Conservation (phyloP, 2,113 vertebrate species). For the Pitta sordida region DNA sequence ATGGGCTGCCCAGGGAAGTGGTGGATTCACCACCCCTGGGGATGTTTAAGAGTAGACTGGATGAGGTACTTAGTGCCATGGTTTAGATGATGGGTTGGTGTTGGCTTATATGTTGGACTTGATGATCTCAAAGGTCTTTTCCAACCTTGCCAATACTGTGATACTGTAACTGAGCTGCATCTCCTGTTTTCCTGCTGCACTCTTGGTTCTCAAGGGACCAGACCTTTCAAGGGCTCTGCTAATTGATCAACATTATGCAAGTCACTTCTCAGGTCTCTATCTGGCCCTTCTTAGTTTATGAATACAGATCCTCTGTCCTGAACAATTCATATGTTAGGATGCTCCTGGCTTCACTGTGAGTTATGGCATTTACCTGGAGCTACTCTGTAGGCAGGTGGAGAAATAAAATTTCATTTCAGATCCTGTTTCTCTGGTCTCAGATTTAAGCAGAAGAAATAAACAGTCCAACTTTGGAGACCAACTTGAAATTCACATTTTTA, state of each 20-base stretch:
- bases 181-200: not conserved
- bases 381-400: not conserved
- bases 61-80: no score
- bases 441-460: not conserved
- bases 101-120: no score
- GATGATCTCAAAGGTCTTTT: no score
- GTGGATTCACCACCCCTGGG: no score
- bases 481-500: not conserved
- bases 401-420: not conserved
- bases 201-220: not conserved
- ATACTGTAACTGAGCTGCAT: not conserved
- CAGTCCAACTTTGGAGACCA: not conserved
- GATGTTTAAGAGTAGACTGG: no score
- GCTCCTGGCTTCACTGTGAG: not conserved
- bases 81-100: no score
- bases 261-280: not conserved
- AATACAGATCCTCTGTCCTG: not conserved
- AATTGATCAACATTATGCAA: not conserved
- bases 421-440: not conserved
- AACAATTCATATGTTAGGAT: not conserved
- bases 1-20: no score
- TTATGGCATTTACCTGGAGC: not conserved
- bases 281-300: not conserved
- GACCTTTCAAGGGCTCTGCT: not conserved
- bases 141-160: no score